Percentiles rank a stretch among this genome's conserved stretches.
Evolutionary conservation across 1,140 invertebrate genomes (phyloP).

Genomic region (Sycophaga agraensis): DNA sequence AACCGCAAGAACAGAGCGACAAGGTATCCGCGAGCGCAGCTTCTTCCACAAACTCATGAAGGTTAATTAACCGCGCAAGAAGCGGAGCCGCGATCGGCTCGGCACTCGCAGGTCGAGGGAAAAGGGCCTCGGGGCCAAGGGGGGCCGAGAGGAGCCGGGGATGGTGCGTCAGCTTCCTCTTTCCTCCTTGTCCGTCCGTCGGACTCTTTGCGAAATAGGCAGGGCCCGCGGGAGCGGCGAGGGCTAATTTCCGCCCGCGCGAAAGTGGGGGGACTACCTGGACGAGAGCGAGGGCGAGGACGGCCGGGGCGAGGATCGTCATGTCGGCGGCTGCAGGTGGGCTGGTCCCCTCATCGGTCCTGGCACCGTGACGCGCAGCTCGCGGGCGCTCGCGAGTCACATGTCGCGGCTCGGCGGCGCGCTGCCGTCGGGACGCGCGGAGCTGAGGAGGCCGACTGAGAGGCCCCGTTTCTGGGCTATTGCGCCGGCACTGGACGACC

Average conservation of each 20-base stretch:
- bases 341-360: background rate
- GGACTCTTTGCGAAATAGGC: too few relatives aligned
- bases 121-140: too few relatives aligned
- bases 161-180: too few relatives aligned
- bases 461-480: constrained; percentile 38
- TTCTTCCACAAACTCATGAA: too few relatives aligned
- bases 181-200: too few relatives aligned
- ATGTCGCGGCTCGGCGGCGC: background rate
- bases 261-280: constrained; percentile 31
- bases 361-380: background rate
- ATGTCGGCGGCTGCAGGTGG: constrained; percentile 22
- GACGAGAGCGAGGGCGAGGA: constrained; percentile 37
- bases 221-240: too few relatives aligned
- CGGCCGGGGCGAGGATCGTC: constrained; percentile 28
- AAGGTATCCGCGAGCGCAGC: too few relatives aligned
- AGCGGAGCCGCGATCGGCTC: too few relatives aligned
- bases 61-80: too few relatives aligned
- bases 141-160: too few relatives aligned
- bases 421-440: constrained; percentile 30
- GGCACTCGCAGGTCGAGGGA: too few relatives aligned
- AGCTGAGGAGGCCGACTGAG: constrained; percentile 37
- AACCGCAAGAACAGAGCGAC: too few relatives aligned
- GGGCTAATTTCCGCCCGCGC: background rate
- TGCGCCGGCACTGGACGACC: constrained; percentile 35
- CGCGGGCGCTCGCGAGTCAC: background rate